phyloP scores from a whole-genome alignment of 2,888 invertebrate species.

The Nebria brevicollis region DNA sequence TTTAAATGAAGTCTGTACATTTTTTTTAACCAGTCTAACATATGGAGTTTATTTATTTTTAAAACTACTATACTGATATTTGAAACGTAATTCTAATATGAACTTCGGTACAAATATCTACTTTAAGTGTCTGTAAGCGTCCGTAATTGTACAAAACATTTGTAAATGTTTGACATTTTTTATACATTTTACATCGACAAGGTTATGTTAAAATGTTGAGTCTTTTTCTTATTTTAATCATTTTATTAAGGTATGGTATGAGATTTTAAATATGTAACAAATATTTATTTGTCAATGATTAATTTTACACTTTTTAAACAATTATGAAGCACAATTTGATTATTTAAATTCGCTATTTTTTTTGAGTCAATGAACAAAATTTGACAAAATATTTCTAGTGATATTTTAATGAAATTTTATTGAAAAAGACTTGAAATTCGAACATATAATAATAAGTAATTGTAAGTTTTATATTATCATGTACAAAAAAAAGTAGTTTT shows the following conservation, averaged over 20 bases:
- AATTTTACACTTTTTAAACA: background rate
- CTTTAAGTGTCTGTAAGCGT: background rate
- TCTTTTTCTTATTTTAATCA: background rate
- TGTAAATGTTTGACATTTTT: background rate
- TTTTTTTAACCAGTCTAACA: background rate
- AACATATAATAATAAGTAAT: constrained; percentile 1
- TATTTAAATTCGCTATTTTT: background rate
- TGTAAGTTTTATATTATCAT: constrained; percentile 16
- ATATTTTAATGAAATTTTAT: background rate
- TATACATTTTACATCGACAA: constrained; percentile 1
- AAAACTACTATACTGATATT: background rate
- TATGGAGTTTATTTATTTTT: too few relatives aligned
- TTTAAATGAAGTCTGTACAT: background rate
- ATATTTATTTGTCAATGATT: background rate
- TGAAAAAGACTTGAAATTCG: background rate
- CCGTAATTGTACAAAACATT: background rate
- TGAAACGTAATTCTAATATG: background rate
- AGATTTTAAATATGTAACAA: background rate
- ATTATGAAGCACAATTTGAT: background rate
- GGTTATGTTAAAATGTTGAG: background rate
- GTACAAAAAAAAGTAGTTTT: constrained; percentile 11
- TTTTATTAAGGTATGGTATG: background rate
- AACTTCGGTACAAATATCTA: background rate
- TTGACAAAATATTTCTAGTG: background rate
- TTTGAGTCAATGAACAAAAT: background rate